A percentile compares a stretch with the other conserved stretches of the same genome.
Evolutionary conservation across 64 coral and sea anemone genomes (phyloP).

Genomic region (Hydrozoanthus tunicans): DNA sequence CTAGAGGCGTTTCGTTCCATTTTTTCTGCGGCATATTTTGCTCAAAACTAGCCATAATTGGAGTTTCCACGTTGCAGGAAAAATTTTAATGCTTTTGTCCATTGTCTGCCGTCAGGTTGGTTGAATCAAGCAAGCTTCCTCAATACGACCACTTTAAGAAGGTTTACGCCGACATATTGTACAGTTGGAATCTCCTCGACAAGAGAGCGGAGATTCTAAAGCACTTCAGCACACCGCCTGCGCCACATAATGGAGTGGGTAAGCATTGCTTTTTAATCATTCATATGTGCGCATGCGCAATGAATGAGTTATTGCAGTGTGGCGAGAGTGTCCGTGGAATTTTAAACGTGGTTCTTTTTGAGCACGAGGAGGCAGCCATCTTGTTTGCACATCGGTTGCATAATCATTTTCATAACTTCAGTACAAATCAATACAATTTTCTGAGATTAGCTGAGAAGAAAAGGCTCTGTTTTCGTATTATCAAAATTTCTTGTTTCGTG

Average conservation of each 20-base stretch:
- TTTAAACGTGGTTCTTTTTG: too few relatives aligned
- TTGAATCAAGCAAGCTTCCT: slow-evolving; percentile 56
- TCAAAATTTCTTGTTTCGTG: too few relatives aligned
- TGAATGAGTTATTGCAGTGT: too few relatives aligned
- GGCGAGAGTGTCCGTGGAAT: too few relatives aligned
- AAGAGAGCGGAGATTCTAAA: slow-evolving; percentile 88
- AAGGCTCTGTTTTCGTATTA: too few relatives aligned
- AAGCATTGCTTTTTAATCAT: background rate
- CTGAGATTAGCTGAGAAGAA: too few relatives aligned
- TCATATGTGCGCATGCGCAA: too few relatives aligned
- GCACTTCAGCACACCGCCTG: slow-evolving; percentile 71
- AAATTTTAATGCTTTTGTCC: background rate
- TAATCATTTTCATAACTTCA: too few relatives aligned
- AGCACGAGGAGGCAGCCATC: too few relatives aligned
- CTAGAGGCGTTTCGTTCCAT: background rate
- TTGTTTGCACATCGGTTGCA: too few relatives aligned
- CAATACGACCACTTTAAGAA: slow-evolving; percentile 89
- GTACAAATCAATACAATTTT: too few relatives aligned
- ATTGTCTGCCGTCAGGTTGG: slow-evolving; percentile 51
- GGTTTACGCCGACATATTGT: slow-evolving; percentile 90
- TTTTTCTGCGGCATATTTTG: background rate
- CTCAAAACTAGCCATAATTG: background rate
- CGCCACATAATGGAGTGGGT: slow-evolving; percentile 69
- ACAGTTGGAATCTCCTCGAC: slow-evolving; percentile 83
- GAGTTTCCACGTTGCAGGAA: background rate